These are phyloP conservation scores for Caerostris darwini DNA, from an alignment of 1,140 invertebrate species.

Conservation along the genomic window DNA sequence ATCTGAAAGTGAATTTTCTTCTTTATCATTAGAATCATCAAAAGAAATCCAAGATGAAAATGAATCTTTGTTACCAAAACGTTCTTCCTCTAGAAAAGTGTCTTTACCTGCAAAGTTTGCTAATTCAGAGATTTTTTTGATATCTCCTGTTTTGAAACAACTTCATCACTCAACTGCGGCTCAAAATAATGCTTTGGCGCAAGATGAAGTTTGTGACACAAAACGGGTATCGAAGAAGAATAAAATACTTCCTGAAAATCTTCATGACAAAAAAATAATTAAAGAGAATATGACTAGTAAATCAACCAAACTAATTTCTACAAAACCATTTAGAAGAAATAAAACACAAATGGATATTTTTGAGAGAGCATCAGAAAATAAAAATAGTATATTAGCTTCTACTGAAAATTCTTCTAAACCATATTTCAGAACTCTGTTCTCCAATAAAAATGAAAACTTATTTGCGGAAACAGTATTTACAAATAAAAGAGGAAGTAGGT, in stretches of 20 bases:
- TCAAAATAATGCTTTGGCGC: background rate
- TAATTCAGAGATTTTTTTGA: slow-evolving; percentile 53
- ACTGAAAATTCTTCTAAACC: slow-evolving; percentile 30
- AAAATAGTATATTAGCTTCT: too few species aligned
- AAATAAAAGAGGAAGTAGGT: background rate
- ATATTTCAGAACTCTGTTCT: slow-evolving; percentile 47
- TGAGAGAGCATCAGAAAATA: too few species aligned
- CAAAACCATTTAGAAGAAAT: too few species aligned
- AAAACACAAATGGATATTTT: too few species aligned
- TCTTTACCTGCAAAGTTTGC: slow-evolving; percentile 64
- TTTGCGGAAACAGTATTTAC: background rate
- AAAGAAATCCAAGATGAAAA: background rate
- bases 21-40: background rate
- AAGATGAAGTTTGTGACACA: background rate
- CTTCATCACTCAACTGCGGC: slow-evolving; percentile 10
- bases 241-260: too few species aligned
- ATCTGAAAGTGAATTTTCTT: background rate
- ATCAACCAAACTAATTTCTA: too few species aligned
- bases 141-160: slow-evolving; percentile 56
- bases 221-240: too few species aligned
- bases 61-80: background rate
- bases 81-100: slow-evolving; percentile 49
- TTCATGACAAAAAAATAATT: too few species aligned
- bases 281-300: too few species aligned
- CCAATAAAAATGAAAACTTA: background rate